Percentiles rank a stretch among this genome's conserved stretches.
Evolutionary conservation across 2,113 vertebrate species (phyloP).

Genomic region (Gambusia affinis): DNA sequence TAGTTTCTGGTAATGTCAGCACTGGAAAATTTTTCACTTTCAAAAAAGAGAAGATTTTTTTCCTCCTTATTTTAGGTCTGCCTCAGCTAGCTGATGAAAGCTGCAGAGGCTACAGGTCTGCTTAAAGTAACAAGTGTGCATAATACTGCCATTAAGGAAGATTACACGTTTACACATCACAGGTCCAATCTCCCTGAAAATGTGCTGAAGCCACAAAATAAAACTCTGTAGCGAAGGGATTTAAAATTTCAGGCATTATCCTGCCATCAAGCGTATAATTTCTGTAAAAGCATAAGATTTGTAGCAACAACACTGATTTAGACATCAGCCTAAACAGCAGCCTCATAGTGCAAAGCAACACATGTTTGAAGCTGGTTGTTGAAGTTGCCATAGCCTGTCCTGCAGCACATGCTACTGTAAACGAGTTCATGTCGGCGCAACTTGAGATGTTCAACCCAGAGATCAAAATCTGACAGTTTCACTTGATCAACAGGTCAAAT

Average conservation of each 20-base stretch:
- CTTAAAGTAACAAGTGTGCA: not conserved
- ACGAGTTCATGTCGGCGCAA: not conserved
- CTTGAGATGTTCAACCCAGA: no score
- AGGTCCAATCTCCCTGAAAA: constrained; percentile 3
- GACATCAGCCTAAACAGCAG: not conserved
- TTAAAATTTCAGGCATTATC: not conserved
- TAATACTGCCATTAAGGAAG: constrained; percentile 14
- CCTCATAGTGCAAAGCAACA: not conserved
- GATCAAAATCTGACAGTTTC: not conserved
- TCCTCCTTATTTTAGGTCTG: not conserved
- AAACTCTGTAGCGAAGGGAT: not conserved
- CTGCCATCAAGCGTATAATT: not conserved
- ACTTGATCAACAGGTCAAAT: not conserved
- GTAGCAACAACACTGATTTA: not conserved
- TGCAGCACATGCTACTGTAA: not conserved
- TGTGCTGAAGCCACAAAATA: not conserved
- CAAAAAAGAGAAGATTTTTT: constrained; percentile 1
- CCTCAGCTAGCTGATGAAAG: constrained; percentile 30
- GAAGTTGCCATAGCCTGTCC: not conserved
- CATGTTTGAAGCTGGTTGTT: not conserved
- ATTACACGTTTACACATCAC: constrained; percentile 11
- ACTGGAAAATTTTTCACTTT: constrained; percentile 18
- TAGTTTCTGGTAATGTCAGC: constrained; percentile 16
- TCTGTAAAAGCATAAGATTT: not conserved
- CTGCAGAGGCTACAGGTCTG: constrained; percentile 2